A percentile compares a stretch with the other conserved stretches of the same genome.
These are phyloP conservation scores for Cyprinodon variegatus DNA, from an alignment of 2,113 vertebrate species.

Conservation along the genomic window DNA sequence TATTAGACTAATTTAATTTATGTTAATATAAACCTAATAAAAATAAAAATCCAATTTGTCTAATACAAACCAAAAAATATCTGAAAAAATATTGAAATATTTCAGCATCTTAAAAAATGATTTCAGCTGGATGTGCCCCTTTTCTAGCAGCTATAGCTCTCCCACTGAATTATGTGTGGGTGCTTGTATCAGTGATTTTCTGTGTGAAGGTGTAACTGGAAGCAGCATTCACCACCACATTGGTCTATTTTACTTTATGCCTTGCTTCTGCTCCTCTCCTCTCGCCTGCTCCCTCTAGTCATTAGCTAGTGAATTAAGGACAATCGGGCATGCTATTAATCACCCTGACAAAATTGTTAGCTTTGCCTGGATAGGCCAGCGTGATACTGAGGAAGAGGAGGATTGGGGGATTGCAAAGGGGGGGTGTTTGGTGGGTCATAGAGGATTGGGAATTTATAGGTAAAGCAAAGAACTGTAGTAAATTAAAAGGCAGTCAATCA, in stretches of 20 bases:
- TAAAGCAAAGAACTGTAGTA: background rate
- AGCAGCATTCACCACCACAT: conserved; percentile 92
- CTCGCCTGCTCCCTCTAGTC: conserved; percentile 83
- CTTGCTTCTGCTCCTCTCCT: conserved; percentile 79
- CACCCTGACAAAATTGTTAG: conserved; percentile 98
- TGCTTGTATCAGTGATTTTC: conserved; percentile 1
- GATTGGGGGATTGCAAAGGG: background rate
- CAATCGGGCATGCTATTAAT: conserved; percentile 96
- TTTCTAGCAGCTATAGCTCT: background rate
- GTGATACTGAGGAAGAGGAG: conserved; percentile 57
- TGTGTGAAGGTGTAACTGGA: conserved; percentile 64
- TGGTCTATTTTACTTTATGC: conserved; percentile 90
- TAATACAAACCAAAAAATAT: background rate
- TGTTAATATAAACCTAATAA: too few species aligned
- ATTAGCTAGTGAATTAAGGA: conserved; percentile 99
- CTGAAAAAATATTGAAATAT: background rate
- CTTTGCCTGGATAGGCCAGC: conserved; percentile 82
- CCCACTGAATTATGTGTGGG: background rate
- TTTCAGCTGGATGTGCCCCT: background rate
- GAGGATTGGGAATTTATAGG: conserved; percentile 9
- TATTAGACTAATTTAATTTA: too few species aligned
- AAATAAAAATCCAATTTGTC: too few species aligned
- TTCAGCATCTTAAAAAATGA: background rate
- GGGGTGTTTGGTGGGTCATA: conserved; percentile 24
- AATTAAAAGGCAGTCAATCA: conserved; percentile 6